Evolutionary conservation across 2,888 invertebrate genomes (phyloP).

Genomic region (Tromatobia lineatoria): DNA sequence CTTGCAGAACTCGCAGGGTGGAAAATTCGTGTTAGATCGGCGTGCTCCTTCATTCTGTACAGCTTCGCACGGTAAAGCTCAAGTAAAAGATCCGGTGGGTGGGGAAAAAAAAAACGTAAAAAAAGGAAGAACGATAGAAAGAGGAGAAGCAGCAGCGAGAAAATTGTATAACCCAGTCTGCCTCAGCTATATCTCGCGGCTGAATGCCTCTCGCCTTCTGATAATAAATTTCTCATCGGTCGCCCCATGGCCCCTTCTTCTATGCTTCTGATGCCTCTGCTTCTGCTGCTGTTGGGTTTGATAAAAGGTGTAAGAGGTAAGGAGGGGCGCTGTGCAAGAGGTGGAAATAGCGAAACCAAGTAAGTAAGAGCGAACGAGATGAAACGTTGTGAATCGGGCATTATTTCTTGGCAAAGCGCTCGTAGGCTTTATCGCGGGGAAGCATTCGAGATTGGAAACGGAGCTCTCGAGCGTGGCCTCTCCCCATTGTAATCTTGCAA

Average conservation of each 20-base stretch:
- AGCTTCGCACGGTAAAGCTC: neutral
- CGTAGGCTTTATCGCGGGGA: conserved; percentile 52
- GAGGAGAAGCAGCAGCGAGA: neutral
- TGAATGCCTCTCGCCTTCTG: conserved; percentile 56
- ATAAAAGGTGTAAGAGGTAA: conserved; percentile 36
- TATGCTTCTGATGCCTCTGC: neutral
- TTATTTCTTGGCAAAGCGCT: conserved; percentile 53
- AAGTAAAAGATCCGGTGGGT: conserved; percentile 17
- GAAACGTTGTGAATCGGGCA: conserved; percentile 48
- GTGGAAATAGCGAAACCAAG: conserved; percentile 9
- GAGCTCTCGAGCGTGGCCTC: conserved; percentile 48
- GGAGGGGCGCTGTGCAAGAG: neutral
- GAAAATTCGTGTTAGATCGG: conserved; percentile 42
- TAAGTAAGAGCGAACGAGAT: conserved; percentile 31
- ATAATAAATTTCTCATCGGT: conserved; percentile 67
- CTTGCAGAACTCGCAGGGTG: conserved; percentile 11
- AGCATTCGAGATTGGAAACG: conserved; percentile 65
- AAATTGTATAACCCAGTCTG: conserved; percentile 45
- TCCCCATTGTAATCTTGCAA: conserved; percentile 68
- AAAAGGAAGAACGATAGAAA: conserved; percentile 22
- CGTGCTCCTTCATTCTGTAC: conserved; percentile 15
- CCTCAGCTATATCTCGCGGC: conserved; percentile 42
- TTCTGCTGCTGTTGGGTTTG: conserved; percentile 40
- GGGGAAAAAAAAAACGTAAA: conserved; percentile 14
- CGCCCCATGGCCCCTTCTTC: neutral